Percentiles rank a stretch among this genome's conserved stretches.
phyloP scores from a whole-genome alignment of 2,113 vertebrate species.

The Callopanchax toddi region DNA sequence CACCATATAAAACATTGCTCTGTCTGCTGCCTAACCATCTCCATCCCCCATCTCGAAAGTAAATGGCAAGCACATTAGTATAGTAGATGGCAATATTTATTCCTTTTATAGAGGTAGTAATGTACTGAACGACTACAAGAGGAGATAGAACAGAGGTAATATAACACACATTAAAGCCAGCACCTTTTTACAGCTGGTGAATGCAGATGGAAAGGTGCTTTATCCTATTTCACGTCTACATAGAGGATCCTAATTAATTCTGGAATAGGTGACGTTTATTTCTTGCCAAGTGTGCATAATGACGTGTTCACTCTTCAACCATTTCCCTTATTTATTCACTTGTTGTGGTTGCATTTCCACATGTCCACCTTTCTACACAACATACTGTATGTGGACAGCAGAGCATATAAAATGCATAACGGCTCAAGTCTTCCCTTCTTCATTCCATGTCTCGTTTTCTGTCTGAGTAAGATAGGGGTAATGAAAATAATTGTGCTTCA shows the following conservation, averaged over 20 bases:
- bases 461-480: slow-evolving; percentile 90
- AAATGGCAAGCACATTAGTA: slow-evolving; percentile 81
- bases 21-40: slow-evolving; percentile 61
- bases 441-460: slow-evolving; percentile 82
- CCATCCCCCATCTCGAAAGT: slow-evolving; percentile 67
- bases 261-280: slow-evolving; percentile 81
- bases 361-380: slow-evolving; percentile 55
- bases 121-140: slow-evolving; percentile 74
- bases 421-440: slow-evolving; percentile 49
- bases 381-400: not conserved
- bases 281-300: slow-evolving; percentile 79
- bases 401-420: slow-evolving; percentile 18
- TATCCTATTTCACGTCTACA: slow-evolving; percentile 72
- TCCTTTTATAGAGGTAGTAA: slow-evolving; percentile 82
- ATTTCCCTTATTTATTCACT: slow-evolving; percentile 44
- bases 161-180: slow-evolving; percentile 80
- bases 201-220: slow-evolving; percentile 74
- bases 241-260: slow-evolving; percentile 78
- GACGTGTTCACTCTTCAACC: slow-evolving; percentile 63
- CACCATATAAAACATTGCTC: slow-evolving; percentile 61
- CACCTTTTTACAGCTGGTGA: slow-evolving; percentile 77
- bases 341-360: slow-evolving; percentile 42
- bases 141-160: slow-evolving; percentile 77
- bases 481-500: slow-evolving; percentile 99
- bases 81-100: slow-evolving; percentile 79